Evolutionary conservation across 2,113 vertebrate genomes (phyloP).

Genomic region (Macrotus californicus): DNA sequence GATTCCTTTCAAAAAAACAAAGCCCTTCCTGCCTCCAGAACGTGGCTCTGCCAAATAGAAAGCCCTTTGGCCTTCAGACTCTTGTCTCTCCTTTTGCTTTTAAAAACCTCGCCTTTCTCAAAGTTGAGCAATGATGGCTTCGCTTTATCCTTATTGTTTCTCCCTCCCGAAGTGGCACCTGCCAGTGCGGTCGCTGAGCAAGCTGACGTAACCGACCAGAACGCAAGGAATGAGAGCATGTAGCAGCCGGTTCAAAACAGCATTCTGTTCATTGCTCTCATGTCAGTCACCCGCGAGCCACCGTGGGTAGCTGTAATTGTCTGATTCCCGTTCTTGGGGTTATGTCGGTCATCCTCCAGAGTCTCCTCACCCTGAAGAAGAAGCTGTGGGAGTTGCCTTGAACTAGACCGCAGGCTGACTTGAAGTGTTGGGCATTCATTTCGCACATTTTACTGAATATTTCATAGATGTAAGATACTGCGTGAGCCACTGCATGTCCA

Average conservation of each 20-base stretch:
- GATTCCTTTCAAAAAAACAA: background rate
- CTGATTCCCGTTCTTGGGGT: background rate
- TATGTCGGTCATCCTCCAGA: background rate
- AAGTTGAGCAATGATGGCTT: background rate
- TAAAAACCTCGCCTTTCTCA: background rate
- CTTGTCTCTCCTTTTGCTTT: background rate
- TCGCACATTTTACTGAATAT: background rate
- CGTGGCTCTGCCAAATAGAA: background rate
- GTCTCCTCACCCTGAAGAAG: background rate
- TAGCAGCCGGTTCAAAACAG: background rate
- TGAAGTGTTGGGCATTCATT: background rate
- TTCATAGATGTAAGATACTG: background rate
- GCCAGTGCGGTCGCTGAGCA: background rate
- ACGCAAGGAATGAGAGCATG: background rate
- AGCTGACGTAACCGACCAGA: background rate
- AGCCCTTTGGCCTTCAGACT: background rate
- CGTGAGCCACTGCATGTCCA: background rate
- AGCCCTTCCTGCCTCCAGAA: background rate
- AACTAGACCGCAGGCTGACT: background rate
- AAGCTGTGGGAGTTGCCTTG: background rate
- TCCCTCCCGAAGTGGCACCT: background rate
- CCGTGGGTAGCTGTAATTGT: background rate
- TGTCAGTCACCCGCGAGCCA: background rate
- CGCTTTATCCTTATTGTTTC: background rate
- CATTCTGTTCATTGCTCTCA: background rate